Conservation (phyloP, 1,140 invertebrate species). For the Psix sp. region DNA sequence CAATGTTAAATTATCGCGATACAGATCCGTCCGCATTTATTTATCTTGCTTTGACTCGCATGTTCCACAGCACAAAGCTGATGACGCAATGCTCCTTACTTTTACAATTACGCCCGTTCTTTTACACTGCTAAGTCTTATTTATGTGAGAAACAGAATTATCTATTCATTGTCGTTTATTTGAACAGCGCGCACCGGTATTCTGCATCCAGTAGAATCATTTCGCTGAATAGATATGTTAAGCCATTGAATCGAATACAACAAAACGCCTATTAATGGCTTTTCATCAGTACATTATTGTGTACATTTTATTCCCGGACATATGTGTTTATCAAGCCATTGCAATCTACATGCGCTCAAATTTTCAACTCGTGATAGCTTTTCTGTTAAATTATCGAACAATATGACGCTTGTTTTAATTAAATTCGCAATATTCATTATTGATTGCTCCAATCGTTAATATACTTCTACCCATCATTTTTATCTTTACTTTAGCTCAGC, state of each 20-base stretch:
- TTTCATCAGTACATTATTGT: slow-evolving; percentile 27
- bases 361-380: not conserved
- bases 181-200: slow-evolving; percentile 8
- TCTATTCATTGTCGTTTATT: slow-evolving; percentile 32
- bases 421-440: no score
- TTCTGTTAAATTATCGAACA: no score
- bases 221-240: slow-evolving; percentile 36
- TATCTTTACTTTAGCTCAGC: no score
- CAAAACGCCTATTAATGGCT: slow-evolving; percentile 28
- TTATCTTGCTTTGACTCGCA: no score
- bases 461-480: no score
- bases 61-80: no score
- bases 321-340: slow-evolving; percentile 9
- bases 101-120: not conserved
- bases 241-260: slow-evolving; percentile 26
- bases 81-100: no score
- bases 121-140: slow-evolving; percentile 17
- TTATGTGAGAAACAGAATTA: slow-evolving; percentile 25
- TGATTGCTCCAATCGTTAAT: no score
- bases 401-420: no score
- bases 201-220: slow-evolving; percentile 26
- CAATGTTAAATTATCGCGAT: no score
- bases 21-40: no score
- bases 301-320: not conserved
- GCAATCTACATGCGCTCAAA: not conserved